phyloP scores from a whole-genome alignment of 64 coral and sea anemone species.

The Stylophora pistillata region DNA sequence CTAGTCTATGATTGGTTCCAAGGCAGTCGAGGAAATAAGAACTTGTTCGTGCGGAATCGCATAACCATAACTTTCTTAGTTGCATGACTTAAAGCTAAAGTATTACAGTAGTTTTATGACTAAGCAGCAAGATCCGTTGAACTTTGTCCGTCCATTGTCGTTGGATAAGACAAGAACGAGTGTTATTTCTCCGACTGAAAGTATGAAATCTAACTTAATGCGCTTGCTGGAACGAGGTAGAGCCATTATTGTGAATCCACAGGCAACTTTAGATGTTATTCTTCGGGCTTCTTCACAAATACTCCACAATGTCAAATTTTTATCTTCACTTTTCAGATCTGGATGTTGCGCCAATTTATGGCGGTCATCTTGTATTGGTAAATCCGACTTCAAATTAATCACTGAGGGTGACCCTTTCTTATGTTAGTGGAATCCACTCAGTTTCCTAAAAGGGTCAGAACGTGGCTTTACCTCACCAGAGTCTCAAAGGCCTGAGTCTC shows the following conservation, averaged over 20 bases:
- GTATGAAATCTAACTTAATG: background rate
- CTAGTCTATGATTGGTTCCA: background rate
- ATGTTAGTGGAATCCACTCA: slow-evolving; percentile 7
- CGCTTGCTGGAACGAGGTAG: slow-evolving; percentile 9
- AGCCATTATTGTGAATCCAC: background rate
- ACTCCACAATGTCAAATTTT: background rate
- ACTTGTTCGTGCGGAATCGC: background rate
- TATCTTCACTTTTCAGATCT: too few relatives aligned
- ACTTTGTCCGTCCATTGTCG: background rate
- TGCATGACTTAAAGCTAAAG: background rate
- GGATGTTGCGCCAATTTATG: too few relatives aligned
- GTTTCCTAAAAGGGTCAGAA: background rate
- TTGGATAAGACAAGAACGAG: background rate
- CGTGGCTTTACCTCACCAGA: background rate
- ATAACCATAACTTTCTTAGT: background rate
- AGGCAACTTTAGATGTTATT: background rate
- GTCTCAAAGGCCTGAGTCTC: background rate
- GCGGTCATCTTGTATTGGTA: too few relatives aligned
- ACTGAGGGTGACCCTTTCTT: background rate
- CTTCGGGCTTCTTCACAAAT: background rate
- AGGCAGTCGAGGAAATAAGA: slow-evolving; percentile 14
- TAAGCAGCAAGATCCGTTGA: background rate
- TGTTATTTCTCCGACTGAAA: background rate
- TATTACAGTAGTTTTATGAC: background rate
- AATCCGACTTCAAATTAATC: background rate